Base-by-base conservation (phyloP, 1,140 invertebrate species). In the Panagrolaimus sp. region DNA sequence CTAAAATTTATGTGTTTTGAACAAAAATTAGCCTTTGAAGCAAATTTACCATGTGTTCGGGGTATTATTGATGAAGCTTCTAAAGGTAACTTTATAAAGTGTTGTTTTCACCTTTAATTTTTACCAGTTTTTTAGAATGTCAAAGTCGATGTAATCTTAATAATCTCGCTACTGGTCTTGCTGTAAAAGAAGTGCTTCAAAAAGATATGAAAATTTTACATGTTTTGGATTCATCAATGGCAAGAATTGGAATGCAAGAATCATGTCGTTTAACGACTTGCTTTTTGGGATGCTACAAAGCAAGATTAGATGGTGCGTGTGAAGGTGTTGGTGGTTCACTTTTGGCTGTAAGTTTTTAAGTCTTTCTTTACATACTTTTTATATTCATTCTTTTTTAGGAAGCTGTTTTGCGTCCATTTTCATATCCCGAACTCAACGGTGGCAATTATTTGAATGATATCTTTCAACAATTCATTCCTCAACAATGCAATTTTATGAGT, bases 161-260 rank as follows among this genome's bases (percentile, higher is more conserved):
- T 32, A 43, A 32, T 3, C 28, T 64, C 6, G 38, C 28, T 15
- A 43, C 15, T 64, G 63, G 63, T n/a, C 43, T 32, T 32, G 17
- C 63, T n/a, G 10, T 64, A 21, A 64, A 64, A 43, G 28, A 17
- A 17, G 28, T 64, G 10, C 38, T 64, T 9, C 17, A 64, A 17
- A 64, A 64, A 28, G 63, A 64, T 64, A 43, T 64, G 17, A 64
- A 64, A 43, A 9, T 64, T 32, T 64, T 64, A 43, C 32, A 38
- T 17, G 10, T 64, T 3, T 38, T 64, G 28, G 63, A 64, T 64
- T 24, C 63, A 43, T 17, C 26, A 8, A 64, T 64, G 28, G 0
- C 38, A 17, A 64, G 2, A 43, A 64, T 64, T 8, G 17, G 28
- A 5, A n/a, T 64, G 43, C 9, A 32, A 17, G 63, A 32, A 32